Conservation (phyloP, 1,140 invertebrate genomes). For the Pseudomyrmex cubaensis region DNA sequence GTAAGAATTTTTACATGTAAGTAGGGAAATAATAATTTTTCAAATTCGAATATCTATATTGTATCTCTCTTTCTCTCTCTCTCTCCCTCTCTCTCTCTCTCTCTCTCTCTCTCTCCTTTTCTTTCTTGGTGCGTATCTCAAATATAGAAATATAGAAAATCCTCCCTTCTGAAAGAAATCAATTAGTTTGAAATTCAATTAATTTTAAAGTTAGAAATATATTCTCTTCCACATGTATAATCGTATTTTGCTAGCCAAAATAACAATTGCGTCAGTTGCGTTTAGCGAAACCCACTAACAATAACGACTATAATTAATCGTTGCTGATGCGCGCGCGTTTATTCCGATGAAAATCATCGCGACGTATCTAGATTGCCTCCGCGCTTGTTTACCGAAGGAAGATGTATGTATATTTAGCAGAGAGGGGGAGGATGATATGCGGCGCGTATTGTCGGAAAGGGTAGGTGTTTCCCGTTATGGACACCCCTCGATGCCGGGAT, state of each 20-base stretch:
- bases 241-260: not conserved
- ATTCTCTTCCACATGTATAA: not conserved
- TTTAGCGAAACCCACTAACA: not conserved
- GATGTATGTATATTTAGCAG: conserved; percentile 70
- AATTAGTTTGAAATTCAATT: too few species aligned
- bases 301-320: conserved; percentile 26
- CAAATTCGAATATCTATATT: too few species aligned
- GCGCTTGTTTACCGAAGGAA: conserved; percentile 69
- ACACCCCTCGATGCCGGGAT: conserved; percentile 78
- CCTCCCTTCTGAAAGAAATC: too few species aligned
- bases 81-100: too few species aligned
- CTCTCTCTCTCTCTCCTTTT: too few species aligned
- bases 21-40: too few species aligned
- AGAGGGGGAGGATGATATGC: conserved; percentile 59
- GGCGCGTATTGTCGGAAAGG: conserved; percentile 52
- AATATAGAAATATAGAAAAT: too few species aligned
- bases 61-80: too few species aligned
- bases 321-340: conserved; percentile 23
- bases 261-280: not conserved
- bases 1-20: not conserved
- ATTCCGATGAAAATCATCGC: conserved; percentile 31
- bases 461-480: conserved; percentile 78
- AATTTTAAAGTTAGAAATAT: not conserved
- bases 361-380: conserved; percentile 53
- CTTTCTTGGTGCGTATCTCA: too few species aligned